Base-by-base conservation (phyloP, 2,888 invertebrate genomes). In the Deilephila porcellus region DNA sequence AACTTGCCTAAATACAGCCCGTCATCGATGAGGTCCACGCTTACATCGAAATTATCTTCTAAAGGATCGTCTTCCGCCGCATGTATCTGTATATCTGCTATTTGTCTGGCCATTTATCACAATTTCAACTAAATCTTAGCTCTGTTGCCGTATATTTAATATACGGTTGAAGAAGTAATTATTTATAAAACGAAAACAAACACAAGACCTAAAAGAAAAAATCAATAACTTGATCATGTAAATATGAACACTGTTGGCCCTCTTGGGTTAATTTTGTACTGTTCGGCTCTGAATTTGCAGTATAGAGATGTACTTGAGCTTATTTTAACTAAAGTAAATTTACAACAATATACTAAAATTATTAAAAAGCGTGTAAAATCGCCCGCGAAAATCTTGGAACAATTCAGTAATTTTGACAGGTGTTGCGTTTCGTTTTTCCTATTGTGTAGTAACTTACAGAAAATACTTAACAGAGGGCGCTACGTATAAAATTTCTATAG, bases 11-110 rank as follows among this genome's bases (percentile, higher is more conserved):
- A 84, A 77, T 91, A 94, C 8, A 94, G 81, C 74, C 89, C 83
- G 63, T 93, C 91, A 63, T 94, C 94, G 70, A 94, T 93, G 19
- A 86, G 85, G 75, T 94, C 92, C 19, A 94, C 93, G 75, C 93
- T 94, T 67, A 94, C 81, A 75, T 91, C 93, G 25, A 91, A 75
- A 74, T 85, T 81, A 70, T 88, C 88, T 8, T 81, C 78, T 3
- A 85, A 77, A 19, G 82, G 76, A 6, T 86, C 84, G 6, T 84
- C 82, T 0, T 90, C 90, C 0, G 87, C 76, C 1, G 92, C 92
- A 73, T 94, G 93, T 32, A 93, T 86, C 77, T 90, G 82, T 17
- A 91, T 90, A 63, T 92, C 91, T 14, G 93, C 91, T 73, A 91
- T 80, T 83, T 91, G 90, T 76, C 86, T 91, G 73, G 92, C 88